phyloP scores from a whole-genome alignment of 2,888 invertebrate species.

The Cinara cedri region DNA sequence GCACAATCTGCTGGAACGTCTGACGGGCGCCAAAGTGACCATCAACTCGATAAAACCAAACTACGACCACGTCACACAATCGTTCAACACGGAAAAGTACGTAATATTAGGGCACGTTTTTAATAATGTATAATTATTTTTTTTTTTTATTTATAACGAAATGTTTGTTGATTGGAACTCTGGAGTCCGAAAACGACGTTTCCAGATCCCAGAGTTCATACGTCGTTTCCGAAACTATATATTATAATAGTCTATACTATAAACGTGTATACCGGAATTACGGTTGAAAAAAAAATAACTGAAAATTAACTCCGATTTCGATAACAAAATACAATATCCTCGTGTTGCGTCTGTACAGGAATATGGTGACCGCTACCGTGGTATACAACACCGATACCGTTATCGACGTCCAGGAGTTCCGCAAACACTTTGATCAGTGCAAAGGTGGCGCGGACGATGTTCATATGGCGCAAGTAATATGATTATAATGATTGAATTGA shows the following conservation, averaged over 20 bases:
- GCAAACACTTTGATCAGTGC: constrained; percentile 21
- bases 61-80: constrained; percentile 9
- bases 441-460: not conserved
- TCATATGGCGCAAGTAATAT: constrained; percentile 42
- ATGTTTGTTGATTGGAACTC: too few species aligned
- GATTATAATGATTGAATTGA: too few species aligned
- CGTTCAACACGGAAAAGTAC: constrained; percentile 28
- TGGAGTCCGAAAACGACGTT: too few species aligned
- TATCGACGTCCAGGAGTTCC: constrained; percentile 74
- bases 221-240: too few species aligned
- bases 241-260: too few species aligned
- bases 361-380: constrained; percentile 76
- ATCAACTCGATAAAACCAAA: constrained; percentile 72
- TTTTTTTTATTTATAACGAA: too few species aligned
- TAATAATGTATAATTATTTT: not conserved
- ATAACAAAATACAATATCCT: too few species aligned
- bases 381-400: constrained; percentile 70
- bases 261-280: too few species aligned
- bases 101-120: not conserved
- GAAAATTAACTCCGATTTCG: too few species aligned
- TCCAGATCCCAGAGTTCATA: too few species aligned
- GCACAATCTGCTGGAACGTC: constrained; percentile 69
- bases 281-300: too few species aligned
- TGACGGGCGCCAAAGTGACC: constrained; percentile 78
- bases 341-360: constrained; percentile 65